Evolutionary conservation across 2,797 vertebrate species (phyloP).

Genomic region (Lacerta bilineata): DNA sequence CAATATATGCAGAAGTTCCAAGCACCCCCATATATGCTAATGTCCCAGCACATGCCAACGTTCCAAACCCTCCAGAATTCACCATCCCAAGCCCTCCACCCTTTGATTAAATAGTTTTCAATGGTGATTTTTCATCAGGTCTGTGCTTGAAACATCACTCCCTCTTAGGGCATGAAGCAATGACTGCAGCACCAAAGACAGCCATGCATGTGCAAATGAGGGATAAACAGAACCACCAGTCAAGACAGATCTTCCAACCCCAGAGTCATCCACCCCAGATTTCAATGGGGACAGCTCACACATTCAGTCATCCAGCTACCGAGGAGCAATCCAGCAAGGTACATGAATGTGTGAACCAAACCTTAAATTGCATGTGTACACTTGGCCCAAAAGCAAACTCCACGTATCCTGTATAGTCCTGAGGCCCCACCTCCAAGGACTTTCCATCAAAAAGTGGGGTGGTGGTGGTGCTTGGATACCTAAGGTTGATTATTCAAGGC

Average conservation of each 20-base stretch:
- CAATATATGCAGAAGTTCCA: background rate
- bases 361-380: background rate
- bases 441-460: background rate
- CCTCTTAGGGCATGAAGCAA: background rate
- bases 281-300: background rate
- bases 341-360: background rate
- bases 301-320: background rate
- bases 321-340: background rate
- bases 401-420: no score
- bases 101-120: background rate
- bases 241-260: background rate
- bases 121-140: background rate
- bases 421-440: background rate
- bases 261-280: background rate
- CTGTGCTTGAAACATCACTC: background rate
- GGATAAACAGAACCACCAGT: background rate
- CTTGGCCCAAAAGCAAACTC: background rate
- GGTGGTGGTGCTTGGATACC: background rate
- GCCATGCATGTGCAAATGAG: background rate
- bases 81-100: background rate
- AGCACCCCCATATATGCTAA: no score
- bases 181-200: background rate
- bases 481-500: no score
- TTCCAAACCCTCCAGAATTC: background rate
- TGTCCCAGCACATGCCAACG: background rate